Evolutionary conservation across 1,140 invertebrate genomes (phyloP).

Genomic region (Laupala kohalensis): DNA sequence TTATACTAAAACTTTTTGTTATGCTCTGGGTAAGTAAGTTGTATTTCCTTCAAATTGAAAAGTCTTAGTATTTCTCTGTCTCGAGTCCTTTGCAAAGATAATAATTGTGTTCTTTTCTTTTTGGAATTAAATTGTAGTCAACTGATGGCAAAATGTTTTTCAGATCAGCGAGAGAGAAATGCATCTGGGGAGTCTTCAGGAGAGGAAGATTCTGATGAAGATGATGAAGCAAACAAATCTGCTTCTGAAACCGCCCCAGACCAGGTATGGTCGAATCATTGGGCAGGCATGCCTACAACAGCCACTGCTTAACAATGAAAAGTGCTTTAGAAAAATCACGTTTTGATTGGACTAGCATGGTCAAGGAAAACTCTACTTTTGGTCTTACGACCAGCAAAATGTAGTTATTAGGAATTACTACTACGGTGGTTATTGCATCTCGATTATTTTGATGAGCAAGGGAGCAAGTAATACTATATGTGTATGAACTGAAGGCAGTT

Average conservation of each 20-base stretch:
- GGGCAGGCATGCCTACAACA: neutral
- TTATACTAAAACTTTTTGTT: too few species aligned
- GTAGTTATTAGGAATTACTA: neutral
- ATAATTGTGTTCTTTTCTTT: too few species aligned
- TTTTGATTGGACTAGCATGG: too few species aligned
- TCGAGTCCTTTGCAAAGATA: too few species aligned
- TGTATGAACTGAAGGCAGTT: neutral
- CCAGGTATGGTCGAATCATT: slow-evolving; percentile 4
- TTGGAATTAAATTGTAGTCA: too few species aligned
- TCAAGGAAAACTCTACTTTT: too few species aligned
- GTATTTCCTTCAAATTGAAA: too few species aligned
- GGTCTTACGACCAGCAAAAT: too few species aligned
- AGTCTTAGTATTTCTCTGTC: too few species aligned
- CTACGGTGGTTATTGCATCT: neutral
- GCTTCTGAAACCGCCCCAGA: slow-evolving; percentile 50
- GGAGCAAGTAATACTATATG: neutral
- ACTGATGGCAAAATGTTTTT: too few species aligned
- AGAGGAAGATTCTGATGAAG: slow-evolving; percentile 68
- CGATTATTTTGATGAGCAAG: neutral
- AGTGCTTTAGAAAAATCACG: neutral
- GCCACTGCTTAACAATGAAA: neutral
- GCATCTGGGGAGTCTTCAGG: slow-evolving; percentile 57
- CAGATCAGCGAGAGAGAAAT: slow-evolving; percentile 25
- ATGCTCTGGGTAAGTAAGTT: too few species aligned
- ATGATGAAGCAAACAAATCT: slow-evolving; percentile 41